Evolutionary conservation across 2,797 vertebrate species (phyloP), one percentile per base, ranked within the genome.

Genomic region (Agapornis canus): DNA sequence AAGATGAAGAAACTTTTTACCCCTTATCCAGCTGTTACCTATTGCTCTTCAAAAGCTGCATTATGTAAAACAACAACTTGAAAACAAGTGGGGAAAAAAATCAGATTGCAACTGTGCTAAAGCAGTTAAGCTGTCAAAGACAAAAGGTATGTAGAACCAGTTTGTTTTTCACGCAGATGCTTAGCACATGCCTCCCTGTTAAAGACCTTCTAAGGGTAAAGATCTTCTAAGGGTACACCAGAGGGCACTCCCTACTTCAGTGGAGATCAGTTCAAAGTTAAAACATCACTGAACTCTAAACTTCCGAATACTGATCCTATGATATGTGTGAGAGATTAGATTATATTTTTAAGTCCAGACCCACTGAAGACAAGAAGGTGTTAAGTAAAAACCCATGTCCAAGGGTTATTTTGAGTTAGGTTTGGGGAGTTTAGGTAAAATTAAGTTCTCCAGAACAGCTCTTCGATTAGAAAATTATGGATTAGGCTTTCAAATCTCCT

Each of bases 131-230:
- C 43, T 48, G 23, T n/a, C 11, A 85, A 69, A 69, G 23, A 85
- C 32, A 17, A 37, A 66, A 59, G 21, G 31, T 22, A 27, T 16
- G 12, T 7, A 61, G n/a, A 64, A 70, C 6, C 12, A 51, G 35
- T n/a, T 15, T 61, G 40, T 8, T 82, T 61, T 48, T 32, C 49
- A 8, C 27, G 25, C 0, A 1, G 29, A 20, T 49, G 19, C 54
- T 68, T 21, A 72, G 29, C n/a, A 40, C 1, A 0, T 27, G 23
- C 17, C 12, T 64, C 13, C 26, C 22, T 10, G 4, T 11, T 22
- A 79, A 11, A 49, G 59, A 54, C 22, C 20, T 52, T 57, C 23
- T 14, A 37, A 29, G 7, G 7, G 29, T 54, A 16, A n/a, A n/a
- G n/a, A n/a, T 35, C 20, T 52, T 57, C 23, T 14, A 37, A 29